Evolutionary conservation across 2,113 vertebrate genomes (phyloP).

Genomic region (Brachionichthys hirsutus): DNA sequence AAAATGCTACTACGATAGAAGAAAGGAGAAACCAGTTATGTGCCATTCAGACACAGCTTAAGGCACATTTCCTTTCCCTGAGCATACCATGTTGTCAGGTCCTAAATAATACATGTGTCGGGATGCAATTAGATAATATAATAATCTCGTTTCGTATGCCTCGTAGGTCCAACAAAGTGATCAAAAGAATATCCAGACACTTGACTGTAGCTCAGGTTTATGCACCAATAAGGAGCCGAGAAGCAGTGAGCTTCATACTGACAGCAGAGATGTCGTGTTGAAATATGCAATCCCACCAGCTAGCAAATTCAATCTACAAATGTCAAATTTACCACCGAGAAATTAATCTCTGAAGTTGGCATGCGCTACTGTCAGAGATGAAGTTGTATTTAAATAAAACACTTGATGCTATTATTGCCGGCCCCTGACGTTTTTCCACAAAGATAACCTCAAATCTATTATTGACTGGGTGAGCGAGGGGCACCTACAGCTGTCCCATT

Average conservation of each 20-base stretch:
- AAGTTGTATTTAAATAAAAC: conserved; percentile 16
- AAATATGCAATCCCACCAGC: not conserved
- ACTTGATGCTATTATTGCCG: not conserved
- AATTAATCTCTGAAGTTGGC: not conserved
- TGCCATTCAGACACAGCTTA: conserved; percentile 31
- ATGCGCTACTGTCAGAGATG: not conserved
- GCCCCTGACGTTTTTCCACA: conserved; percentile 11
- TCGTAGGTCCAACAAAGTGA: conserved; percentile 23
- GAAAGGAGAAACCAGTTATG: conserved; percentile 8
- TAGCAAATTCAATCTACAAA: not conserved
- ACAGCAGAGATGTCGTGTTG: not conserved
- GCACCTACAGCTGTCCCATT: conserved; percentile 38
- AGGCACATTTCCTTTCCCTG: conserved; percentile 38
- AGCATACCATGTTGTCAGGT: conserved; percentile 37
- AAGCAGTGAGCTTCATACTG: not conserved
- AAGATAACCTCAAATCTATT: not conserved
- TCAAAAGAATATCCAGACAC: conserved; percentile 17
- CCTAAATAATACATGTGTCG: conserved; percentile 54
- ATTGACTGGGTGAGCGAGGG: conserved; percentile 1
- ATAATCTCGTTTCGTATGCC: conserved; percentile 58
- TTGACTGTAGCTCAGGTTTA: not conserved
- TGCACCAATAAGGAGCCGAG: not conserved
- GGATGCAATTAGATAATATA: conserved; percentile 63
- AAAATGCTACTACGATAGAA: conserved; percentile 42
- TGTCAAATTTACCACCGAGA: not conserved